Base-by-base conservation (phyloP, 2,113 vertebrate species). In the Bubo bubo region DNA sequence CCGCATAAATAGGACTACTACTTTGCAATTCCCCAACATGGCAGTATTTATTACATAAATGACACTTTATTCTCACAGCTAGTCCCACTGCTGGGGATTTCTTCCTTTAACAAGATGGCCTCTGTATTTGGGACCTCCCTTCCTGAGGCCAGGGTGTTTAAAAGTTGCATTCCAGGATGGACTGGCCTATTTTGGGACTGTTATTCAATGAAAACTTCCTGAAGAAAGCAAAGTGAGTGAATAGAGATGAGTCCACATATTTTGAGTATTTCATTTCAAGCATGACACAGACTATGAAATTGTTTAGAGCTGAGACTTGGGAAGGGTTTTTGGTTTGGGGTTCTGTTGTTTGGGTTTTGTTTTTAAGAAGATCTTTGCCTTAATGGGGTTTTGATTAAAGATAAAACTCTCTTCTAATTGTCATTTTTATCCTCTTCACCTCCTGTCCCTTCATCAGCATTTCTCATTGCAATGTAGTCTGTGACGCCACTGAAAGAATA, bases 121-220 rank as follows among this genome's bases (percentile, higher is more conserved):
- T 96, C 84, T 97, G 45, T 94, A 59, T 60, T 85, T 86, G 50
- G 87, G 50, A 73, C 27, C 49, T 89, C 82, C 81, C 62, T 77
- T 94, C 85, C 88, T 93, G 86, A 88, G 94, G 72, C 94, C 88
- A 86, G 64, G 45, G 53, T 95, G 84, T 86, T 92, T 90, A 87
- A 96, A 96, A 87, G 45, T 93, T 95, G 71, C 94, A 90, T 96
- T 98, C 95, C 96, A 96, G 92, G 94, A 95, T 90, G 77, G 76
- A 68, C 90, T 93, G 94, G 85, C 88, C 95, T 97, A 75, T 97
- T 98, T 97, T 96, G 94, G 93, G 95, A 93, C 67, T 82, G 90
- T 88, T 95, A 83, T 60, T 96, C 92, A 91, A 85, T 83, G 86
- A 97, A 97, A 94, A 80, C 43, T 95, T 96, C 89, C 53, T 56